Conservation (phyloP, 2,797 vertebrate species). For the Neoniphon sammara region DNA sequence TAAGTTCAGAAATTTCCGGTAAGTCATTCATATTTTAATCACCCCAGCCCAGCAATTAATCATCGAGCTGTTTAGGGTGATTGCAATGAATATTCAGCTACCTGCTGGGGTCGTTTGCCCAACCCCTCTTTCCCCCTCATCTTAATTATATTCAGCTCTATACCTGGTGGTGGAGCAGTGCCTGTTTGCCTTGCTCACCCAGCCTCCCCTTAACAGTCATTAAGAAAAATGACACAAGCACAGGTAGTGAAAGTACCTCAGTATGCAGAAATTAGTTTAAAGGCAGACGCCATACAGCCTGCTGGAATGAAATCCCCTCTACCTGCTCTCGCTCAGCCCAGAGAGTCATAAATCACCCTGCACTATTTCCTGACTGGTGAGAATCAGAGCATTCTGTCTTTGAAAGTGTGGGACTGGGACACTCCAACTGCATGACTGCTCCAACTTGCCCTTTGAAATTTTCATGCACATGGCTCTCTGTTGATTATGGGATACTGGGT, state of each 20-base stretch:
- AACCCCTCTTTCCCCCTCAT: slow-evolving; percentile 63
- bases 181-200: slow-evolving; percentile 66
- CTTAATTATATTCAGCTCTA: slow-evolving; percentile 70
- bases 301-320: slow-evolving; percentile 46
- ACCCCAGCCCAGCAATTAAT: slow-evolving; percentile 73
- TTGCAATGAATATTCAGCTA: slow-evolving; percentile 80
- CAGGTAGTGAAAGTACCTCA: slow-evolving; percentile 59
- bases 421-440: slow-evolving; percentile 4
- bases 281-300: slow-evolving; percentile 57
- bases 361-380: slow-evolving; percentile 56
- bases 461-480: background rate
- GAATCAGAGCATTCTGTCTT: slow-evolving; percentile 65
- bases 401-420: slow-evolving; percentile 49
- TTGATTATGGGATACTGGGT: slow-evolving; percentile 24
- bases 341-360: slow-evolving; percentile 71
- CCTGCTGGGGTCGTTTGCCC: slow-evolving; percentile 63
- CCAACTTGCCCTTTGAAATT: slow-evolving; percentile 43
- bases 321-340: slow-evolving; percentile 7
- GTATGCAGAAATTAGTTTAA: slow-evolving; percentile 71
- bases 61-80: slow-evolving; percentile 71
- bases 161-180: slow-evolving; percentile 47
- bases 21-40: slow-evolving; percentile 74
- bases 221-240: slow-evolving; percentile 75
- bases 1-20: slow-evolving; percentile 53
- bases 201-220: slow-evolving; percentile 68